A percentile compares a stretch with the other conserved stretches of the same genome.
Conservation (phyloP, 53 echinoderm and acorn worm genomes). For the Arbacia lixula region DNA sequence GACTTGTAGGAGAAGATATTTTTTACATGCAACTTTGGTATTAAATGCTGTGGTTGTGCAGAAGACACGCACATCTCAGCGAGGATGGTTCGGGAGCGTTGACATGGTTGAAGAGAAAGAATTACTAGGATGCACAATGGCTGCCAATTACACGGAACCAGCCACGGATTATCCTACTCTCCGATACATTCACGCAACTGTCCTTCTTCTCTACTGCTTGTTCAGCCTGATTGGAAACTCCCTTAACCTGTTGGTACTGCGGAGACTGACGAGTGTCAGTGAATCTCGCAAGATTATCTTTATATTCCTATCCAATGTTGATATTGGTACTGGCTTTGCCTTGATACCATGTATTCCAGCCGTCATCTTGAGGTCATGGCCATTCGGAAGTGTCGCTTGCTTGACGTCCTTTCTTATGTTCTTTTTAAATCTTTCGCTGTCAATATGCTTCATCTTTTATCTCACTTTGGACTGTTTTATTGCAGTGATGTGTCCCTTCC, state of each 20-base stretch:
- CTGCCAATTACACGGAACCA: too few species aligned
- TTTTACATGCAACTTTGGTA: too few species aligned
- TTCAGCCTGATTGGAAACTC: neutral
- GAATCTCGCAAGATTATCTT: constrained; percentile 2
- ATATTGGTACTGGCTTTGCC: neutral
- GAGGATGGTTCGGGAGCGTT: too few species aligned
- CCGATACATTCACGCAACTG: neutral
- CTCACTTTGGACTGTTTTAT: constrained; percentile 14
- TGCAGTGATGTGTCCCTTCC: neutral
- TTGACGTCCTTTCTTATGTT: neutral
- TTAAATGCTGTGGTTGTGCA: too few species aligned
- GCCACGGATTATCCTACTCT: neutral
- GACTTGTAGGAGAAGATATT: too few species aligned
- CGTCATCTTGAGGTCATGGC: neutral
- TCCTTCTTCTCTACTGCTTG: neutral
- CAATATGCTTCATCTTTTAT: neutral
- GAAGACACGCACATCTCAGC: too few species aligned
- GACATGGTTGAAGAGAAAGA: too few species aligned
- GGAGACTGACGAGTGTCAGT: neutral
- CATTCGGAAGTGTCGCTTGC: neutral
- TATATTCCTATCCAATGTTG: neutral
- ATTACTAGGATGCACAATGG: too few species aligned
- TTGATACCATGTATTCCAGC: constrained; percentile 2
- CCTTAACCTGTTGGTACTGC: neutral
- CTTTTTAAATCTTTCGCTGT: neutral